phyloP scores from a whole-genome alignment of 2,888 invertebrate genomes.

The Chalcis sispes region DNA sequence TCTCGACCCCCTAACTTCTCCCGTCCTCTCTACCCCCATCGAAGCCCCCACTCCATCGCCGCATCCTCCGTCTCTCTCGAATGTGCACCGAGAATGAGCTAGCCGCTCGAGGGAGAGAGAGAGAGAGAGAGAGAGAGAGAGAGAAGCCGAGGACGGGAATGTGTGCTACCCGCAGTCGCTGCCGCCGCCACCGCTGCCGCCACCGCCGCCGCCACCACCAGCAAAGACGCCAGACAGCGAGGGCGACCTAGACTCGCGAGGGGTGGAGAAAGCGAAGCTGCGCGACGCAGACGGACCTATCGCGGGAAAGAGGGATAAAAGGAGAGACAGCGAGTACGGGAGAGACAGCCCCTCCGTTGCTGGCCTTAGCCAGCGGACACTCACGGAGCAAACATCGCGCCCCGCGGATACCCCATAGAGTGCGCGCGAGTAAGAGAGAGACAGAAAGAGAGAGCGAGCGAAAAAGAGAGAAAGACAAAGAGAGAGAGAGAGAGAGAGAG shows the following conservation, averaged over 20 bases:
- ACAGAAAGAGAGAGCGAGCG: background rate
- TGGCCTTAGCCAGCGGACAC: background rate
- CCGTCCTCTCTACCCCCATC: background rate
- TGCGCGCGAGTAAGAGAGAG: no score
- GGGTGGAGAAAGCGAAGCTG: background rate
- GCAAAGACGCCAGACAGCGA: background rate
- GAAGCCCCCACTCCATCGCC: background rate
- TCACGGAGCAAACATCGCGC: no score
- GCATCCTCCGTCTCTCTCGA: constrained; percentile 8
- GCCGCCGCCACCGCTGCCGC: background rate
- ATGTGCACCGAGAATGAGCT: background rate
- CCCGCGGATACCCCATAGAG: background rate
- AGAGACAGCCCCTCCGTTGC: background rate
- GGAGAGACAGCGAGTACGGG: no score
- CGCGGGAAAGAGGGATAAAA: background rate
- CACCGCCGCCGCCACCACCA: constrained; percentile 5
- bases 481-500: background rate
- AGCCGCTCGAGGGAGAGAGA: no score
- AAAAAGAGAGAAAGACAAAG: background rate
- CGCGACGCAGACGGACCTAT: constrained; percentile 1
- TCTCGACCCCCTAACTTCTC: background rate
- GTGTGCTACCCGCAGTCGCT: background rate
- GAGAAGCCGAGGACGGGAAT: background rate
- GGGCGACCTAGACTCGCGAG: background rate
- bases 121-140: constrained; percentile 19